Evolutionary conservation across 1,140 invertebrate genomes (phyloP), one percentile per base, ranked within the genome.

Genomic region (Muscidifurax raptorellus): DNA sequence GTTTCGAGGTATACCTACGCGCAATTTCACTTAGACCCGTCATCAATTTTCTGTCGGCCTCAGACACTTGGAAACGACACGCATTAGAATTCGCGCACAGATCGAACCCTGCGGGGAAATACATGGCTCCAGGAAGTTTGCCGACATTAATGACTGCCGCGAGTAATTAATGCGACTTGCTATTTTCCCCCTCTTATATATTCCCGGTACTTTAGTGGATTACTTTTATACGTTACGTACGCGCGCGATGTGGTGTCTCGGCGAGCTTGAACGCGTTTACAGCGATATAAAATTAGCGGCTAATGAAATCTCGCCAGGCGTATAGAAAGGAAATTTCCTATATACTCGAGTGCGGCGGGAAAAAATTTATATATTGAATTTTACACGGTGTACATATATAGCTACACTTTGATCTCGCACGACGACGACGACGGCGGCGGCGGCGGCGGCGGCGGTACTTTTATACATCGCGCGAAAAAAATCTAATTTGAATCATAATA

Each of bases 91-190:
- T n/a, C 25, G 52, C 59, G 36, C 12, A 25, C 18, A 75, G 47
- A 76, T 76, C 52, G 47, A 13, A 59, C 69, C 1, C 72, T 25
- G 47, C 2, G 36, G 1, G n/a, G 66, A 82, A 82, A 76, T 67
- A 67, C n/a, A 47, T 82, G 72, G 22, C 32, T 67, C 32, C 32
- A 64, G 72, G 44, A 82, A 82, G 25, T 82, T 76, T 10, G 12
- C n/a, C 12, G 81, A 82, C 59, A 59, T 82, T 82, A 82, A 82
- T 67, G 81, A 67, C 72, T 44, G 27, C 0, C 59, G 30, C 13
- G n/a, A n/a, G 28, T 82, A 82, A 82, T 82, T 82, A 82, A 82
- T 82, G 32, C 22, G 32, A 28, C n/a, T 82, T 44, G 44, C 7
- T n/a, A n/a, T n/a, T n/a, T 82, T 64, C 25, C 47, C 12, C 22